Base-by-base conservation (phyloP, 2,797 vertebrate genomes). In the Okamejei kenojei region DNA sequence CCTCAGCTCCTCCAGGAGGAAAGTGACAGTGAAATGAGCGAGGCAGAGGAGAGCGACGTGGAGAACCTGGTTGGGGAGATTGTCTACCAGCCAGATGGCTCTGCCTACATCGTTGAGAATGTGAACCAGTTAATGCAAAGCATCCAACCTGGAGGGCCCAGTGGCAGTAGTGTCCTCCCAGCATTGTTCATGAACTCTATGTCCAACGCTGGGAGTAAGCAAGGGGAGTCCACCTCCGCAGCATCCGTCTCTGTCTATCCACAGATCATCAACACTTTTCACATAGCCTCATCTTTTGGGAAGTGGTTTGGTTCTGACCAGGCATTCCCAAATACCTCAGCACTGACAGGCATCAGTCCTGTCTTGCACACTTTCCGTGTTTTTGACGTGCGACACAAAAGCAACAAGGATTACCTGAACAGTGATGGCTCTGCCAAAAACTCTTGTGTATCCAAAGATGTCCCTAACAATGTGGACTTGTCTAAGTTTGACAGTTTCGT, bases 361-460 rank as follows among this genome's bases (percentile, higher is more conserved):
- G 98, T 99, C 97, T 98, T 99, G 98, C 99, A 99, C 98, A 99
- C 98, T 97, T 99, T 98, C 97, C 98, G 98, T 96, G 99, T 99
- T 95, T 99, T 99, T 86, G 99, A 99, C 96, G 99, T 99, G 97
- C 98, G 98, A 97, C 99, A 99, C 97, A 99, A 98, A 98, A 99
- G 98, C 98, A 98, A 98, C 99, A 99, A 99, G 98, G 99, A 99
- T 99, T 99, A 99, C 97, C 98, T 99, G 95, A 99, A 99, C 97
- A 99, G 98, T 93, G 99, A 99, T 94, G 99, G 99, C 97, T 99
- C 99, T 97, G 99, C 99, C 98, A 99, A 98, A 98, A 99, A 98
- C 97, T 99, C 99, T 96, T 99, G 98, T 95, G 98, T 99, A 97
- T 99, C 99, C 99, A 99, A 99, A 99, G 99, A 99, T 99, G 98